Evolutionary conservation across 2,888 invertebrate genomes (phyloP).

Genomic region (Scrobipalpa costella): DNA sequence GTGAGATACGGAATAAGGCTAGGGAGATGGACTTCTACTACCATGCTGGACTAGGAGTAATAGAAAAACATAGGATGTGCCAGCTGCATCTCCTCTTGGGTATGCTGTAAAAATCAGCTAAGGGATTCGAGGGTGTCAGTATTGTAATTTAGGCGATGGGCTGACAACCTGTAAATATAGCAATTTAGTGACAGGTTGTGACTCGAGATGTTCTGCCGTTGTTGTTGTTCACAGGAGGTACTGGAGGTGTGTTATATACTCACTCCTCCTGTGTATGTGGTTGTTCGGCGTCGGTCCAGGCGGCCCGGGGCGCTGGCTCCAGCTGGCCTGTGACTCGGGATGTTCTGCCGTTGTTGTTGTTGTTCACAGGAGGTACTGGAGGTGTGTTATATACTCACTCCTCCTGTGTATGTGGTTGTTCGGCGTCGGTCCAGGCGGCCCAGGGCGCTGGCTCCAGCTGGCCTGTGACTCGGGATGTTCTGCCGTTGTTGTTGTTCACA

Average conservation of each 20-base stretch:
- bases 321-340: conserved; percentile 82
- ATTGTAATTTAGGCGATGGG: no score
- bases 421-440: conserved; percentile 90
- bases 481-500: conserved; percentile 26
- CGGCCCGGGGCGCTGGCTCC: conserved; percentile 89
- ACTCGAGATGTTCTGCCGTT: conserved; percentile 80
- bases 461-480: conserved; percentile 83
- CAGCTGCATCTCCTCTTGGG: no score
- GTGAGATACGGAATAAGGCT: no score
- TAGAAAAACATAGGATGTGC: no score
- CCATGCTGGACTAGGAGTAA: no score
- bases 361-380: conserved; percentile 20
- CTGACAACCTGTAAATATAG: no score
- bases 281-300: conserved; percentile 86
- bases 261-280: conserved; percentile 44
- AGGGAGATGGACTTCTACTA: no score
- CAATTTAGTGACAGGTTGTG: conserved; percentile 39
- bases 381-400: conserved; percentile 56
- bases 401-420: conserved; percentile 4
- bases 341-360: conserved; percentile 51
- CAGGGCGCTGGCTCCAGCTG: conserved; percentile 87
- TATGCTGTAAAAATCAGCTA: no score
- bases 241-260: conserved; percentile 58
- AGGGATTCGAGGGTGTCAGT: no score
- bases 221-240: conserved; percentile 6